A percentile compares a stretch with the other conserved stretches of the same genome.
Evolutionary conservation across 2,113 vertebrate genomes (phyloP).

Genomic region (Ameiurus melas): DNA sequence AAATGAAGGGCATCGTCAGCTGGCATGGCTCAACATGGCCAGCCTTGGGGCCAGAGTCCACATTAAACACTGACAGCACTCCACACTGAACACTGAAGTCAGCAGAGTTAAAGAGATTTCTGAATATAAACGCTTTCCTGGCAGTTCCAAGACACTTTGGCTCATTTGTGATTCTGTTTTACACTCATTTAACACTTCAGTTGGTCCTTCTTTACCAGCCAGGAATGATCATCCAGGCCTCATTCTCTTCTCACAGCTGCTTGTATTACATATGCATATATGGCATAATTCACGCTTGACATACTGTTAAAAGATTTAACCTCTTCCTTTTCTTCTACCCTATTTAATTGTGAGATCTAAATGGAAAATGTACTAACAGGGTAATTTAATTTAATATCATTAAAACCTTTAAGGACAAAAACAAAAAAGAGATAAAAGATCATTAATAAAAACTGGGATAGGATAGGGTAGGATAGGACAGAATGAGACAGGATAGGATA

Average conservation of each 20-base stretch:
- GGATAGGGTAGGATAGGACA: neutral
- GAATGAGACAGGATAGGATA: too few relatives aligned
- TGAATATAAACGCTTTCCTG: slow-evolving; percentile 14
- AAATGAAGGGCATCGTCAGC: slow-evolving; percentile 10
- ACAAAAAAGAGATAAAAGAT: slow-evolving; percentile 20
- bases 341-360: neutral
- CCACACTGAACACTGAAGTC: neutral
- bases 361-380: neutral
- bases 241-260: slow-evolving; percentile 33
- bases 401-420: neutral
- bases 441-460: too few relatives aligned
- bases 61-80: slow-evolving; percentile 15
- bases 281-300: neutral
- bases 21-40: slow-evolving; percentile 20
- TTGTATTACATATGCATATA: slow-evolving; percentile 48
- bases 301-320: neutral
- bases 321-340: neutral
- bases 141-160: slow-evolving; percentile 21
- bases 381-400: neutral
- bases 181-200: slow-evolving; percentile 72
- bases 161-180: slow-evolving; percentile 65
- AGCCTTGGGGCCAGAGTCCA: slow-evolving; percentile 14
- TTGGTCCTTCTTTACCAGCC: slow-evolving; percentile 7
- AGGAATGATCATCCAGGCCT: slow-evolving; percentile 14
- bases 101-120: slow-evolving; percentile 9